Percentiles rank a stretch among this genome's conserved stretches.
Conservation (phyloP, 2,113 vertebrate genomes). For the Cryptotis parvus region DNA sequence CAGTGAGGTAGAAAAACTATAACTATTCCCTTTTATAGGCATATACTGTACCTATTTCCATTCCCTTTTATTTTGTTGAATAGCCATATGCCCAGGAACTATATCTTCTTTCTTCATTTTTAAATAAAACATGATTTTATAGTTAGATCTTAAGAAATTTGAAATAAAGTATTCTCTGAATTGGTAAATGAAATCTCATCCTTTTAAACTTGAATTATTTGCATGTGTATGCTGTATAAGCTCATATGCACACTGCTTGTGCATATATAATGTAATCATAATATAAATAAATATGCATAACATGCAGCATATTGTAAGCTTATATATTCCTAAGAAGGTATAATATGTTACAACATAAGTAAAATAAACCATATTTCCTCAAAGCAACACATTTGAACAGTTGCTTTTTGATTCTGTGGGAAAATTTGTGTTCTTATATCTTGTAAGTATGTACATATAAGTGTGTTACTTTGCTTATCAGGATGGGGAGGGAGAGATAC, state of each 20-base stretch:
- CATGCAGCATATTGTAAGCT: neutral
- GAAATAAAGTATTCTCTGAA: too few species aligned
- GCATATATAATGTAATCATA: neutral
- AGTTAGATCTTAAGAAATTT: too few species aligned
- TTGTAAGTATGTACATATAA: neutral
- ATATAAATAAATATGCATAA: neutral
- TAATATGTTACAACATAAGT: neutral
- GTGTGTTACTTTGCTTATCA: too few species aligned
- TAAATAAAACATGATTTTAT: neutral
- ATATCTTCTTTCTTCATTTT: neutral
- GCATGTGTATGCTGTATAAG: neutral
- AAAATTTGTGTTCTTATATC: neutral
- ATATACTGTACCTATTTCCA: too few species aligned
- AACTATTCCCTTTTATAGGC: too few species aligned
- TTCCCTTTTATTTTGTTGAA: neutral
- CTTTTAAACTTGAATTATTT: neutral
- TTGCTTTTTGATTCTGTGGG: neutral
- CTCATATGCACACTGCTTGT: neutral
- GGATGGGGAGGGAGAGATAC: too few species aligned
- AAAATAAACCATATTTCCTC: neutral
- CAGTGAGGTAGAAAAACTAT: too few species aligned
- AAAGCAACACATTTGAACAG: neutral
- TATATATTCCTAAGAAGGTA: neutral
- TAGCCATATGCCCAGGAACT: neutral
- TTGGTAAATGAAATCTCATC: too few species aligned